Evolutionary conservation across 2,113 vertebrate genomes (phyloP).

Genomic region (Entosphenus tridentatus): DNA sequence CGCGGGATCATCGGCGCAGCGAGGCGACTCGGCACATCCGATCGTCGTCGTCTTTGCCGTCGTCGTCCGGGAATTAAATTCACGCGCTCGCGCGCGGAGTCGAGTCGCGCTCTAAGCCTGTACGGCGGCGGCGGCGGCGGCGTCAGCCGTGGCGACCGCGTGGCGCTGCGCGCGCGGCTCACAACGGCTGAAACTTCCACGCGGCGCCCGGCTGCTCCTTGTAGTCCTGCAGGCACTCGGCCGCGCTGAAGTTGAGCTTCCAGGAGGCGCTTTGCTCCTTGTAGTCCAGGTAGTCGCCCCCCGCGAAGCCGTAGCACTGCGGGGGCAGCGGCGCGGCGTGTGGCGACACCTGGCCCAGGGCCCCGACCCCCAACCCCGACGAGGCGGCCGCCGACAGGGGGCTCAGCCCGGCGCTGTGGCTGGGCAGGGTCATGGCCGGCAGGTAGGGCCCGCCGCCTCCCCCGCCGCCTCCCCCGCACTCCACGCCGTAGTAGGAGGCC

Average conservation of each 20-base stretch:
- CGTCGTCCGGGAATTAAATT: too few relatives aligned
- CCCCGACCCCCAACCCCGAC: constrained; percentile 21
- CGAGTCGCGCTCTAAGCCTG: too few relatives aligned
- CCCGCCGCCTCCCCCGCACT: constrained; percentile 38
- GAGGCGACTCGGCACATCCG: too few relatives aligned
- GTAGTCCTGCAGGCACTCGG: constrained; percentile 88
- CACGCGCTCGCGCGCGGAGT: too few relatives aligned
- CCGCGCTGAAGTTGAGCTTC: constrained; percentile 96
- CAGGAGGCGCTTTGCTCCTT: constrained; percentile 77
- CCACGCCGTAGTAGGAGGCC: constrained; percentile 44
- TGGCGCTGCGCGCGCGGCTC: constrained; percentile 16
- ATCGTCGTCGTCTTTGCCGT: too few relatives aligned
- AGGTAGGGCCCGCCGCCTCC: constrained; percentile 89
- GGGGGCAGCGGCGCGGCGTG: constrained; percentile 63
- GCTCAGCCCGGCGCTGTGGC: constrained; percentile 77
- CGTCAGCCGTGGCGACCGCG: too few relatives aligned
- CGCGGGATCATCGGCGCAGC: too few relatives aligned
- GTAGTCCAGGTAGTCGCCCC: constrained; percentile 95
- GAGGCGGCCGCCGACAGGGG: constrained; percentile 75
- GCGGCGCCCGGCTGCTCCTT: constrained; percentile 70
- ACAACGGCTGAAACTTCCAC: constrained; percentile 98
- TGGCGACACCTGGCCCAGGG: constrained; percentile 23
- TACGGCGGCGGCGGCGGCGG: too few relatives aligned
- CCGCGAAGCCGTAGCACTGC: constrained; percentile 48
- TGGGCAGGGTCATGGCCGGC: constrained; percentile 83